These are phyloP conservation scores for Habropoda laboriosa DNA, from an alignment of 1,140 invertebrate species.

Conservation along the genomic window DNA sequence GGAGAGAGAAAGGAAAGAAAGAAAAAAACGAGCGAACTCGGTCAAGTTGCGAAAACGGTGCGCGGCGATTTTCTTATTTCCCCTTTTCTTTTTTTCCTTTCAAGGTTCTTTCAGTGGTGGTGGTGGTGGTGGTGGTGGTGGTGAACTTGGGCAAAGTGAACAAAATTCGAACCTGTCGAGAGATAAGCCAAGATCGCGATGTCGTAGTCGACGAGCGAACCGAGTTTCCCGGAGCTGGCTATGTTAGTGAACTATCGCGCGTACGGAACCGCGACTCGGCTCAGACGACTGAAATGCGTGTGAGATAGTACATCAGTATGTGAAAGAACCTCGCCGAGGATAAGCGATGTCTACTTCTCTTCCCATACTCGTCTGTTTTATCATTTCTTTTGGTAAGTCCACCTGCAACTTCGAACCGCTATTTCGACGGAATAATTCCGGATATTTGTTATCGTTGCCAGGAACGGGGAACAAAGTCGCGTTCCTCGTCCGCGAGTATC, in stretches of 20 bases:
- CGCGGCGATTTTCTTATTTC: neutral
- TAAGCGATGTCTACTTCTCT: constrained; percentile 78
- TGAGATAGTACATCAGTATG: constrained; percentile 70
- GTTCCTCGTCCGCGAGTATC: neutral
- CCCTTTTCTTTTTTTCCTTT: neutral
- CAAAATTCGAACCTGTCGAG: neutral
- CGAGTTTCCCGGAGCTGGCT: neutral
- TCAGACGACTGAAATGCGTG: constrained; percentile 55
- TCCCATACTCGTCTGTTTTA: constrained; percentile 73
- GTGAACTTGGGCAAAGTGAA: neutral
- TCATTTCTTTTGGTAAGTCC: constrained; percentile 80
- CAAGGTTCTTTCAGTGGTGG: neutral
- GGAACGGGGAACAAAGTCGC: neutral
- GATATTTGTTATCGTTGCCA: neutral
- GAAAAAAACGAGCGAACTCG: neutral
- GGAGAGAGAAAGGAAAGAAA: neutral
- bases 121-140: neutral
- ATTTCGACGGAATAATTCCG: neutral
- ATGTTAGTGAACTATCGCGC: neutral
- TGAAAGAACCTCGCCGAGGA: constrained; percentile 67
- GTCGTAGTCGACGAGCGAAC: neutral
- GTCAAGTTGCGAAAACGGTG: constrained; percentile 20
- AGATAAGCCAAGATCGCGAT: too few species aligned
- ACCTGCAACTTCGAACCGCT: neutral
- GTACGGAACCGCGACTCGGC: constrained; percentile 1